A percentile compares a stretch with the other conserved stretches of the same genome.
These are phyloP conservation scores for Pharmacophagus antenor DNA, from an alignment of 2,888 invertebrate species.

Conservation along the genomic window DNA sequence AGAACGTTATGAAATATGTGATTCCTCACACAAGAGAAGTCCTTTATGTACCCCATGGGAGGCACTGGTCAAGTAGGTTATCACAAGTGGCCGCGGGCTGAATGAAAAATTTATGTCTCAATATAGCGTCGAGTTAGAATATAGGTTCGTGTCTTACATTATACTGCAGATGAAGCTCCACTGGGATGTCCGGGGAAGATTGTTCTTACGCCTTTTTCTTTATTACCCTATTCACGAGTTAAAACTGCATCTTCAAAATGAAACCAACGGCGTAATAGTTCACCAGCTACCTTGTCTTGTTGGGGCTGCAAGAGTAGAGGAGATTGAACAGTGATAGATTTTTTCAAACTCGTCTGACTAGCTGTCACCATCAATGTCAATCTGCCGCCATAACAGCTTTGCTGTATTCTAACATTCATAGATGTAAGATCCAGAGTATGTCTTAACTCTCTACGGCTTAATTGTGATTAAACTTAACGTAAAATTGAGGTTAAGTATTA, in stretches of 20 bases:
- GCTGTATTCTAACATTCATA: too few species aligned
- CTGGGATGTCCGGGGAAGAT: conserved; percentile 42
- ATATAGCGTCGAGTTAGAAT: conserved; percentile 60
- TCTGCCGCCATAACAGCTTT: too few species aligned
- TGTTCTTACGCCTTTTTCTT: conserved; percentile 24
- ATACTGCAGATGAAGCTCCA: conserved; percentile 46
- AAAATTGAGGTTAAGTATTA: too few species aligned
- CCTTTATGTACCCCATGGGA: conserved; percentile 78
- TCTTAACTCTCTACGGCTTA: too few species aligned
- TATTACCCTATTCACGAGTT: not conserved
- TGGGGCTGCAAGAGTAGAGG: too few species aligned
- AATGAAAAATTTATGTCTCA: conserved; percentile 82
- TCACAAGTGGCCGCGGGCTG: conserved; percentile 73
- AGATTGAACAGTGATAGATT: too few species aligned
- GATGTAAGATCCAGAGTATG: too few species aligned
- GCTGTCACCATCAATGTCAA: too few species aligned
- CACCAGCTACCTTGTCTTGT: too few species aligned
- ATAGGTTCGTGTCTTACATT: conserved; percentile 63
- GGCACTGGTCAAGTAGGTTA: conserved; percentile 77
- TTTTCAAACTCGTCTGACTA: too few species aligned
- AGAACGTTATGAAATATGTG: conserved; percentile 77
- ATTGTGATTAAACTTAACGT: too few species aligned
- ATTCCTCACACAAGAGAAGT: conserved; percentile 79
- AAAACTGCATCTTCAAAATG: not conserved
- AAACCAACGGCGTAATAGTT: not conserved